A percentile compares a stretch with the other conserved stretches of the same genome.
phyloP scores from a whole-genome alignment of 2,113 vertebrate species.

The Bubo scandiacus region DNA sequence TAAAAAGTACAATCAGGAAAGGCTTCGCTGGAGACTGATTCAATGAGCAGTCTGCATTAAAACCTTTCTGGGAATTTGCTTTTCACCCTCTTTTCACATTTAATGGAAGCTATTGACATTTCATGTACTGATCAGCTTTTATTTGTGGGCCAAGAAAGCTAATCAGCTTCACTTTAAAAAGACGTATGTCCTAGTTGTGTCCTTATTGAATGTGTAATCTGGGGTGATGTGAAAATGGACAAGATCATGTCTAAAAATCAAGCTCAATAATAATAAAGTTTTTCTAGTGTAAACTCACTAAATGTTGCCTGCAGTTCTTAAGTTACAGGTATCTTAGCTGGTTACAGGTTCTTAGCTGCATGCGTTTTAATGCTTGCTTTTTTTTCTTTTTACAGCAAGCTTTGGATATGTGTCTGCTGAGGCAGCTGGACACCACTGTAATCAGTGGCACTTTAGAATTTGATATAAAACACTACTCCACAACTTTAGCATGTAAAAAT shows the following conservation, averaged over 20 bases:
- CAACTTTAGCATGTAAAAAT: not conserved
- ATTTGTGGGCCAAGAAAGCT: not conserved
- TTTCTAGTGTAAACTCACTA: not conserved
- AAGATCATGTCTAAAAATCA: not conserved
- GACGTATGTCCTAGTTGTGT: not conserved
- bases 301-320: not conserved
- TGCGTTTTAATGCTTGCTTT: not conserved
- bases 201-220: not conserved
- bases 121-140: not conserved
- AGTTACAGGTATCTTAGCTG: not conserved
- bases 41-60: not conserved
- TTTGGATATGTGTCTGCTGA: not conserved
- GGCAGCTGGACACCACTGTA: not conserved
- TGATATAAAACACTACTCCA: not conserved
- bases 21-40: not conserved
- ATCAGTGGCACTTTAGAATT: not conserved
- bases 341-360: not conserved
- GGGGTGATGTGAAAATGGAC: not conserved
- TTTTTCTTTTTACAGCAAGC: not conserved
- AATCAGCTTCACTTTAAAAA: not conserved
- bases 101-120: not conserved
- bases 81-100: not conserved
- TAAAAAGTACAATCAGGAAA: not conserved
- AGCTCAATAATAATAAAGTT: not conserved
- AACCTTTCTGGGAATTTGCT: not conserved